phyloP scores from a whole-genome alignment of 2,113 vertebrate species.

The Hylia prasina region DNA sequence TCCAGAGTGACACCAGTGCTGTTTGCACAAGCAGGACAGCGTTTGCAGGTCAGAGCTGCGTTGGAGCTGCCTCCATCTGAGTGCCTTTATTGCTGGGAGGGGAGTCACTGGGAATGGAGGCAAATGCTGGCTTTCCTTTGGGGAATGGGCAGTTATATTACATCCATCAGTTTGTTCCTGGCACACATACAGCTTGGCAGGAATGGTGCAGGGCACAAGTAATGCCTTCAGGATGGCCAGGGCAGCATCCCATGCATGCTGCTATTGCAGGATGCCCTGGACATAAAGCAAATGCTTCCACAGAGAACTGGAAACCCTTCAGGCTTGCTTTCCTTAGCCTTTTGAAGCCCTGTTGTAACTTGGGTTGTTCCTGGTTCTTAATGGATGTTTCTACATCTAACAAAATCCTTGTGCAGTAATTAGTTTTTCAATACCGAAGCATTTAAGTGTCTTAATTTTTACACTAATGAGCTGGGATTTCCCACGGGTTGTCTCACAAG shows the following conservation, averaged over 20 bases:
- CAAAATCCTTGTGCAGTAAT: background rate
- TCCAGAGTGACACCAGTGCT: background rate
- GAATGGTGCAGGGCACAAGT: background rate
- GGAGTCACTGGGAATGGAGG: background rate
- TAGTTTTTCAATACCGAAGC: background rate
- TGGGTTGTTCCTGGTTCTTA: background rate
- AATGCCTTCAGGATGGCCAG: background rate
- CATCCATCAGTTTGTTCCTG: background rate
- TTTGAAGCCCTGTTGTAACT: background rate
- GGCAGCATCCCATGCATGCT: rapidly evolving
- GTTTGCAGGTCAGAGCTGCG: background rate
- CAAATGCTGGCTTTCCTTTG: background rate
- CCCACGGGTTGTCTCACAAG: background rate
- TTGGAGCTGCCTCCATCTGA: background rate
- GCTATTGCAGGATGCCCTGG: background rate
- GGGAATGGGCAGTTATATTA: background rate
- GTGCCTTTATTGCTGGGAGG: background rate
- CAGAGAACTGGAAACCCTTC: background rate
- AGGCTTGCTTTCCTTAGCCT: background rate
- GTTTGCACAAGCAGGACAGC: background rate
- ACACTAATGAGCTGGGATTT: background rate
- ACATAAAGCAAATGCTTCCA: background rate
- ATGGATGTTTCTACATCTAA: background rate
- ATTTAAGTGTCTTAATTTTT: slow-evolving; percentile 1
- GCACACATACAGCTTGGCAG: background rate